phyloP scores from a whole-genome alignment of 2,797 vertebrate genomes.

The Sebastes baramenuke region DNA sequence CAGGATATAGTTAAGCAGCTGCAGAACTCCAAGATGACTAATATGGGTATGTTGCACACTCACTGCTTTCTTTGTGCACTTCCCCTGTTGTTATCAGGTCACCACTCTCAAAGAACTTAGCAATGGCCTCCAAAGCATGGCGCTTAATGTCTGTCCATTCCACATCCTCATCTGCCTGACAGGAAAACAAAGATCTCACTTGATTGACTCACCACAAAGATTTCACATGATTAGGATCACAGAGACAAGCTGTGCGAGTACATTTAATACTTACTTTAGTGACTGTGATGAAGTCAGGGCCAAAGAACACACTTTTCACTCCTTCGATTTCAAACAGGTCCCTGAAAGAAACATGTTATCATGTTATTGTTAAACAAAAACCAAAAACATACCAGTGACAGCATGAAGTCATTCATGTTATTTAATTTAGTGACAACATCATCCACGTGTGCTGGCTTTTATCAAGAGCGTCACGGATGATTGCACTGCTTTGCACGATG shows the following conservation, averaged over 20 bases:
- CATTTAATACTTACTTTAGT: constrained; percentile 79
- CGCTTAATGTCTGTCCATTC: constrained; percentile 84
- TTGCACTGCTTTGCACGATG: background rate
- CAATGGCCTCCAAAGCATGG: constrained; percentile 75
- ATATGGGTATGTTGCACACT: constrained; percentile 39
- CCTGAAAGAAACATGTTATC: constrained; percentile 60
- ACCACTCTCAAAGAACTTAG: constrained; percentile 83
- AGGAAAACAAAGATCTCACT: constrained; percentile 10
- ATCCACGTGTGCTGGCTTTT: background rate
- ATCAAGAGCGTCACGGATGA: background rate
- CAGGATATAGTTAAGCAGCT: background rate
- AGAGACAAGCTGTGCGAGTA: background rate
- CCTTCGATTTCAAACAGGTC: constrained; percentile 86
- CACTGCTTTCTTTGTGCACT: constrained; percentile 82
- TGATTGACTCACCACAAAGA: background rate
- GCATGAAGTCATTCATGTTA: background rate
- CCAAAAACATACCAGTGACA: background rate
- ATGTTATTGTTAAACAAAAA: constrained; percentile 13
- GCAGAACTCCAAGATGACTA: background rate
- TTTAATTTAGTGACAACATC: constrained; percentile 5
- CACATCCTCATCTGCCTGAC: constrained; percentile 81
- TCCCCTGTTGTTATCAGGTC: constrained; percentile 77
- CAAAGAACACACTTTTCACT: constrained; percentile 87
- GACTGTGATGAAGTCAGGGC: constrained; percentile 87
- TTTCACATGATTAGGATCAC: background rate